A percentile compares a stretch with the other conserved stretches of the same genome.
These are phyloP conservation scores for Neocrepidodera transversa DNA, from an alignment of 2,888 invertebrate species.

Conservation along the genomic window DNA sequence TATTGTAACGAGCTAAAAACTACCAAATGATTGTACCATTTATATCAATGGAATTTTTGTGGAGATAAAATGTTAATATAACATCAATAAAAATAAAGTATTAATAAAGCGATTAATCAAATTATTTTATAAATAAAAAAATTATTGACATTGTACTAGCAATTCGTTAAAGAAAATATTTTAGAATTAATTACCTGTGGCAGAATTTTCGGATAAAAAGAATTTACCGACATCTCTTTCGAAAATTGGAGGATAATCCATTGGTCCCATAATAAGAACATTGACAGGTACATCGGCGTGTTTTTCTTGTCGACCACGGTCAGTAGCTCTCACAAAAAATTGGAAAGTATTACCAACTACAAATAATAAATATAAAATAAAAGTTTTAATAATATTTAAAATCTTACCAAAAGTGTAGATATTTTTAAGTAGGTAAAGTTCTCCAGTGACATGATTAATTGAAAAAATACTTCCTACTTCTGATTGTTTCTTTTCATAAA, in stretches of 20 bases:
- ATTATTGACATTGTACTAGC: too few species aligned
- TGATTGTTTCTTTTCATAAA: conserved; percentile 74
- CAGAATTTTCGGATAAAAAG: conserved; percentile 80
- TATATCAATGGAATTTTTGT: too few species aligned
- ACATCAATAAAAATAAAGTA: too few species aligned
- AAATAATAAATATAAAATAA: conserved; percentile 19
- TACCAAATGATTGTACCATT: too few species aligned
- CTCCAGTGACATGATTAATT: conserved; percentile 78
- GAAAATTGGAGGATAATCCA: conserved; percentile 76
- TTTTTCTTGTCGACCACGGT: conserved; percentile 77
- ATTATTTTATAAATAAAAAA: too few species aligned
- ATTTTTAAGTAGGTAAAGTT: conserved; percentile 71
- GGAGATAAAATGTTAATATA: too few species aligned
- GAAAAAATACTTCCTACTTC: conserved; percentile 73
- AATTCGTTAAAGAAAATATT: too few species aligned
- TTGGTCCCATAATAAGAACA: conserved; percentile 76
- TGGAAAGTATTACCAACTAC: conserved; percentile 79
- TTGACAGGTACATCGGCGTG: conserved; percentile 84
- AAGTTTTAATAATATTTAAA: neutral
- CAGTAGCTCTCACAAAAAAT: conserved; percentile 88
- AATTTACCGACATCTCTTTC: conserved; percentile 77
- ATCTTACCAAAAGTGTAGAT: conserved; percentile 63
- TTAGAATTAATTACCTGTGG: conserved; percentile 69
- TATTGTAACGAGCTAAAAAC: too few species aligned
- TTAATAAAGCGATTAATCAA: too few species aligned